Percentiles rank a stretch among this genome's conserved stretches.
These are phyloP conservation scores for Clamator glandarius DNA, from an alignment of 2,797 vertebrate species.

Conservation along the genomic window DNA sequence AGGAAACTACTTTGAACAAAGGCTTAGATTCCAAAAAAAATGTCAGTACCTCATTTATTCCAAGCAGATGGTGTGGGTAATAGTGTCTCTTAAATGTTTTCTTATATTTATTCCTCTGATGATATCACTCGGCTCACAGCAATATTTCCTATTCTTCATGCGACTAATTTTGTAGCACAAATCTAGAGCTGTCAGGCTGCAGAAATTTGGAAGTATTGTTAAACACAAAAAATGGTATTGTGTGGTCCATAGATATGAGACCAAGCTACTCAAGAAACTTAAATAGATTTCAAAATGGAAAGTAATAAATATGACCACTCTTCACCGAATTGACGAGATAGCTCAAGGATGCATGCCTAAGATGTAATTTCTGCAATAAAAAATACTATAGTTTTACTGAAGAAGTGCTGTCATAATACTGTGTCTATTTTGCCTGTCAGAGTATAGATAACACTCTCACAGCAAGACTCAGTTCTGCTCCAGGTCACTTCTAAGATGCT, in stretches of 20 bases:
- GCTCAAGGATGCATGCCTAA: neutral
- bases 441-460: constrained; percentile 55
- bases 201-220: neutral
- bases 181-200: neutral
- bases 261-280: neutral
- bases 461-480: constrained; percentile 71
- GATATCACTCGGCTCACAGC: neutral
- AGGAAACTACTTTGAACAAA: neutral
- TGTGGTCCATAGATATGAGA: neutral
- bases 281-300: neutral
- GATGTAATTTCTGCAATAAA: neutral
- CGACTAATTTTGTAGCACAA: neutral
- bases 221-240: neutral
- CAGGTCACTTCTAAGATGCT: constrained; percentile 66
- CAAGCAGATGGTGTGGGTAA: neutral
- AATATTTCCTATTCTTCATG: neutral
- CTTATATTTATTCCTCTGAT: neutral
- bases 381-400: neutral
- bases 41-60: neutral
- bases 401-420: constrained; percentile 18
- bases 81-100: neutral
- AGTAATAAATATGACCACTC: neutral
- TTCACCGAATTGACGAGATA: neutral
- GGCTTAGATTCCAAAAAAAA: neutral
- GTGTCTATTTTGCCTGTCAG: constrained; percentile 55